Base-by-base conservation (phyloP, 1,140 invertebrate genomes). In the Listronotus bonariensis region DNA sequence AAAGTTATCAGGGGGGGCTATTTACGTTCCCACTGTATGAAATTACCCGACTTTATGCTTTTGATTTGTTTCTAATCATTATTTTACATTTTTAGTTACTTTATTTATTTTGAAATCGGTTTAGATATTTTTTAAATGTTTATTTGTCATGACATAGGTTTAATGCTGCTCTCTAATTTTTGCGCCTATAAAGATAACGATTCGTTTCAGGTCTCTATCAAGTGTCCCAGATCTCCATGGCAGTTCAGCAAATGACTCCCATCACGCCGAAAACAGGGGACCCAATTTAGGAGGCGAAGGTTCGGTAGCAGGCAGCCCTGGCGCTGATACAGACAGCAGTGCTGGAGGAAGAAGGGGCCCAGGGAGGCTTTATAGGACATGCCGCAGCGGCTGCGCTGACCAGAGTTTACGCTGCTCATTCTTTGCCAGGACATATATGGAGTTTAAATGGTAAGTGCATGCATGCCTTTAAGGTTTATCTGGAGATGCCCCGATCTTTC, bases 401-500 rank as follows among this genome's bases (percentile, higher is more conserved):
- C 59, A 82, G 92, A 64, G 91, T 93, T 12, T 93, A 92, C 78
- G 89, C 91, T 60, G 90, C 92, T 72, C 92, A 93, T 79, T 94
- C 92, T 68, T 83, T 94, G 80, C 92, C 92, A 78, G 92, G 91
- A 68, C 92, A 94, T 79, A 92, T 95, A 82, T 93, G 91, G 90
- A 92, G 92, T 68, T 83, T 93, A 70, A 93, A 94, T 81, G 92
- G 92, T 93, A 80, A 86, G 87, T 87, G 7, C 3, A n/a, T n/a
- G n/a, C n/a, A n/a, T n/a, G n/a, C n/a, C n/a, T 42, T 42, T 41
- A 15, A 12, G 7, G 11, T 32, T 56, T 38, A 18, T 54, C 20
- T 46, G 11, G 43, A 46, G 43, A 46, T 9, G 15, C 0, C 43
- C 15, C 8, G 43, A 15, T 46, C 8, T 46, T 46, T n/a, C n/a